Evolutionary conservation across 2,888 invertebrate genomes (phyloP), one percentile per base, ranked within the genome.

Genomic region (Lithophane socia): DNA sequence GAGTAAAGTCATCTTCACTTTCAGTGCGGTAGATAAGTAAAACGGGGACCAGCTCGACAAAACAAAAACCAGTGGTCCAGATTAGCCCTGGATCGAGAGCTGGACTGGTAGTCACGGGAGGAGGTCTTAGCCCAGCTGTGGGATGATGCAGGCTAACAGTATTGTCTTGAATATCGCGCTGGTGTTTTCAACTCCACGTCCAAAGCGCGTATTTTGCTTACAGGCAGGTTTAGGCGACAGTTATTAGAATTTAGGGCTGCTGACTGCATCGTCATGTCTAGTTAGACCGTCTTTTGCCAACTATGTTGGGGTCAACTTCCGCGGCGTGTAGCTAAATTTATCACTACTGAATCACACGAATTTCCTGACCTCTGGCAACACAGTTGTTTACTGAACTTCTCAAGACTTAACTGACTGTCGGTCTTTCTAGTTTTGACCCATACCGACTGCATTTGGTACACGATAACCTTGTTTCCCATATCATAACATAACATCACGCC

Each of bases 221-320:
- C 1, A 1, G 29, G 29, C 29, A 29, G 29, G 1, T 29, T 63
- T 49, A 60, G 21, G 24, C 3, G 13, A 42, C 60, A 72, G 12
- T 69, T 56, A 56, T 52, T 58, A 64, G 1, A 44, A 77, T 42
- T n/a, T 52, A 24, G 18, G 29, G 13, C 47, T 63, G 54, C 24
- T 24, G n/a, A 49, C n/a, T 44, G 42, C 5, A n/a, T 60, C 12
- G 16, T 29, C 1, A n/a, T n/a, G 24, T 54, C 16, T 54, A 21
- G 10, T 54, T 29, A 18, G 13, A 61, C 2, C 10, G 37, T 56
- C 44, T 16, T 56, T 74, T 78, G 79, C 73, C 73, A 78, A 79
- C 21, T 60, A 66, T 73, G 37, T 72, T 60, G 44, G 24, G 65
- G 52, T 75, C 42, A 49, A 37, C 10, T 64, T 37, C 24, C 18